Evolutionary conservation across 1,140 invertebrate species (phyloP), one percentile per base, ranked within the genome.

Genomic region (Micrasema minimum): DNA sequence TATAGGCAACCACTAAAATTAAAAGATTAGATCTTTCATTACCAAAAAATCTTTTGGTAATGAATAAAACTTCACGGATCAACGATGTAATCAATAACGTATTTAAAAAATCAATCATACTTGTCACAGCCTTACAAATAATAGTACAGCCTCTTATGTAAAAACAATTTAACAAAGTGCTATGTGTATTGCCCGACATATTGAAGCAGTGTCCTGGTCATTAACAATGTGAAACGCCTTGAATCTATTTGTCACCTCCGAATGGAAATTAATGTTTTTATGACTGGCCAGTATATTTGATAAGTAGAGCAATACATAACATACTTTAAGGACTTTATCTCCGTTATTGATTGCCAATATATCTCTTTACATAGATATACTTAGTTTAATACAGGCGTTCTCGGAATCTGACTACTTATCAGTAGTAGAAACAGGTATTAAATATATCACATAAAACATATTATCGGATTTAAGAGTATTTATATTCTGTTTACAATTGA

Each of bases 321-420:
- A 64, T 7, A 64, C 11, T 31, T 46, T 26, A 11, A 31, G 26
- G 43, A 45, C 22, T 41, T 64, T 64, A 64, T 64, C 59, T 64
- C 20, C 22, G 22, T 64, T 64, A 64, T 64, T 64, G 43, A 64
- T 64, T 64, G 43, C 59, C 23, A 45, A 45, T 64, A 64, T 43
- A 61, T 43, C 23, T 12, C 26, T 22, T 53, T 53, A 20, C 37
- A 35, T 6, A 12, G 10, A 43, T 9, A 41, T 4, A 59, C 37
- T 20, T 55, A 14, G 16, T 20, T 20, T 2, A 11, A 14, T 35
- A 59, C 55, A 41, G 12, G 22, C 14, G 20, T 51, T 51, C 55
- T 43, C 37, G 55, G 37, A 31, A 59, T 43, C 55, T 38, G 37
- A 59, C 35, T 59, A 41, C 55, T 59, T 59, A 59, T 59, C 55